phyloP scores from a whole-genome alignment of 35 echinoderm and acorn worm genomes.

The Ophiothrix spiculata region DNA sequence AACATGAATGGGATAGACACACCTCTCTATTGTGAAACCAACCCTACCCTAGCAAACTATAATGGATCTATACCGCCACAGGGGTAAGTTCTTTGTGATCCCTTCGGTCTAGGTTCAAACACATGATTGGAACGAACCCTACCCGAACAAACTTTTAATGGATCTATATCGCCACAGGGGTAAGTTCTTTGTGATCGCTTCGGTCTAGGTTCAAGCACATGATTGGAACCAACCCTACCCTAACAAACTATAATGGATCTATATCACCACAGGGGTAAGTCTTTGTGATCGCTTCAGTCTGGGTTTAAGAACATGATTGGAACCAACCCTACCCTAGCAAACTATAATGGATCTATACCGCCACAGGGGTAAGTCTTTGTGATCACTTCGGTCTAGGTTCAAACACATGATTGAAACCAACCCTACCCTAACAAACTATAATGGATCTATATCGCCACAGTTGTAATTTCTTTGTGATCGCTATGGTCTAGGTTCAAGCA shows the following conservation, averaged over 20 bases:
- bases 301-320: no score
- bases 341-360: constrained; percentile 53
- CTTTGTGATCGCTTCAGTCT: no score
- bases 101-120: no score
- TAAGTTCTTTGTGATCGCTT: no score
- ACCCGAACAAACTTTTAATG: constrained; percentile 64
- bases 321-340: constrained; percentile 62
- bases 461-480: no score
- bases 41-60: constrained; percentile 61
- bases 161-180: constrained; percentile 41
- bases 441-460: constrained; percentile 43
- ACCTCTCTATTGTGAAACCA: constrained; percentile 43
- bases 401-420: constrained; percentile 32
- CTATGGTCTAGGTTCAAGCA: no score
- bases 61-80: constrained; percentile 46
- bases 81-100: no score
- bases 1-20: constrained; percentile 50
- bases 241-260: constrained; percentile 58
- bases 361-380: constrained; percentile 51
- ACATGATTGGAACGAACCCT: constrained; percentile 48
- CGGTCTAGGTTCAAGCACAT: no score
- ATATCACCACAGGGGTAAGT: constrained; percentile 49
- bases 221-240: constrained; percentile 53
- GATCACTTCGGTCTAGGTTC: no score
- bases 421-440: constrained; percentile 63